Evolutionary conservation across 2,888 invertebrate genomes (phyloP), one percentile per base, ranked within the genome.

Genomic region (Agelastica alni): DNA sequence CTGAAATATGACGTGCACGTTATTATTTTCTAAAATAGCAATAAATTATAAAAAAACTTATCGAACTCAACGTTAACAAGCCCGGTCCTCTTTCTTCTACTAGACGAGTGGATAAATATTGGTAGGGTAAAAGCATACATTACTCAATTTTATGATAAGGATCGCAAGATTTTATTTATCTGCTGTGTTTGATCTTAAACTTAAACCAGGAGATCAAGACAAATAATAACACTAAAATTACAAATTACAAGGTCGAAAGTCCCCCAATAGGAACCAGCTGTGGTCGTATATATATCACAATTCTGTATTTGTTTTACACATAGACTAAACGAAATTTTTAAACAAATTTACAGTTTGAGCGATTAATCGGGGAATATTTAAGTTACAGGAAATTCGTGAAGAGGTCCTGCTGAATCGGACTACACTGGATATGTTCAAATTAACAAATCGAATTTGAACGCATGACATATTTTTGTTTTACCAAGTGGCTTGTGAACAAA

Each of bases 231-330:
- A 60, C 66, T 69, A 70, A 56, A 67, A 69, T 56, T 54, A 67
- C 60, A 62, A 66, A 66, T 62, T 68, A 70, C 70, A 70, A 68
- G 68, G 69, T 71, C 65, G 65, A 73, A 43, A 31, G 72, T 73
- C 72, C 73, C 72, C 55, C 31, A 56, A 63, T 74, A 73, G 75
- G 74, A 75, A 74, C 74, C 72, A 70, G 71, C 71, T 72, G 72
- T 73, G 72, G 72, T 74, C 72, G 68, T 71, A 65, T 71, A 72
- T 74, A 72, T 74, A 74, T 74, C 74, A 74, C 74, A 74, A 71
- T 73, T 73, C 65, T 63, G 69, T 70, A 63, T 58, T 56, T 62
- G 62, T 63, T 62, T 62, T 53, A 37, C 37, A n/a, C n/a, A 37
- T 37, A 37, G 37, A 37, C 37, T 37, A 37, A 37, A 37, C 37